Conservation (phyloP, 92 coral and sea anemone species). For the Bergia puertoricense region DNA sequence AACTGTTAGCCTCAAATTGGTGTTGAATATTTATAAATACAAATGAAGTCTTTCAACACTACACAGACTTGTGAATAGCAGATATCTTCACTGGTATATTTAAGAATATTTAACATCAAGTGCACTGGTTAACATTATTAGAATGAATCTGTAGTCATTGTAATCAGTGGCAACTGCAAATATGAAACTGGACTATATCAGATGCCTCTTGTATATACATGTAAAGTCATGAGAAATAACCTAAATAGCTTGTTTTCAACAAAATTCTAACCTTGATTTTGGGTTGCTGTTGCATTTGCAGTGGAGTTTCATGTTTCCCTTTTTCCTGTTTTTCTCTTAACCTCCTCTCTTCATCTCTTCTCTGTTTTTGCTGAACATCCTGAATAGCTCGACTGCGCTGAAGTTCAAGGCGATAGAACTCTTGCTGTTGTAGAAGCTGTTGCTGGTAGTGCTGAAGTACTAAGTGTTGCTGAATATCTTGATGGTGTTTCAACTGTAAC, state of each 20-base stretch:
- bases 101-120: too few relatives aligned
- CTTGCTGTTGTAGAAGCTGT: slow-evolving; percentile 22
- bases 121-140: too few relatives aligned
- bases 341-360: slow-evolving; percentile 36
- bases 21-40: too few relatives aligned
- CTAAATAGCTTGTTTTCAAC: background rate
- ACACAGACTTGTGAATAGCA: too few relatives aligned
- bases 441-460: slow-evolving; percentile 41
- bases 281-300: slow-evolving; percentile 30
- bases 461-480: slow-evolving; percentile 70
- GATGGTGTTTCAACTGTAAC: slow-evolving; percentile 72
- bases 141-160: too few relatives aligned
- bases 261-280: slow-evolving; percentile 30
- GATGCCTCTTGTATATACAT: background rate
- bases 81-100: too few relatives aligned
- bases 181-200: too few relatives aligned
- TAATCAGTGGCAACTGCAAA: too few relatives aligned
- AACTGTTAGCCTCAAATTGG: too few relatives aligned
- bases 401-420: slow-evolving; percentile 33
- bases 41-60: too few relatives aligned
- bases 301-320: slow-evolving; percentile 14
- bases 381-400: slow-evolving; percentile 11
- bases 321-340: slow-evolving; percentile 32
- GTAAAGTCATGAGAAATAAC: too few relatives aligned
- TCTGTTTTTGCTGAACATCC: slow-evolving; percentile 40